Base-by-base conservation (phyloP, 2,888 invertebrate genomes). In the Agriopis marginaria region DNA sequence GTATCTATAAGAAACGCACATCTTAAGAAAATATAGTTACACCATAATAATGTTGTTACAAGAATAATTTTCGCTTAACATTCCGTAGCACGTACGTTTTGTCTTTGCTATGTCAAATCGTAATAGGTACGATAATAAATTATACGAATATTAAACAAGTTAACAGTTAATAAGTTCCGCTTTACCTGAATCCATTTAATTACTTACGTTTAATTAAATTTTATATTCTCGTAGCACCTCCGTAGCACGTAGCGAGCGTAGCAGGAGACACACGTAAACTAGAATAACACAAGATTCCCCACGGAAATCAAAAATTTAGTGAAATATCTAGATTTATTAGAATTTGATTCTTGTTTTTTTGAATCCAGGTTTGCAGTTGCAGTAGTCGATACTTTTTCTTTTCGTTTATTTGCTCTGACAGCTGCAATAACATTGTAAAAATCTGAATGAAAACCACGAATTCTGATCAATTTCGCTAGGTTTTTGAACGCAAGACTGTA, bases 191-290 rank as follows among this genome's bases (percentile, higher is more conserved):
- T 17, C 42, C 8, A 56, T 39, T n/a, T 12, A 40, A 54, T 54
- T 54, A 54, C 11, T 39, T n/a, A 51, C 51, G 39, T 54, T 54
- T 39, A 39, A 32, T 4, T 54, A 12, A 4, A 1, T 12, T 54
- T n/a, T 40, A 56, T 56, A 54, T 11, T 56, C 44, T 42, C 44
- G 56, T 56, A 56, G 59, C 63, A 63, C 32, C 44, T 63, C 32
- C 62, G 62, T 53, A 62, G n/a, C 12, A 17, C 14, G 56, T 62
- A 62, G 51, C 42, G 12, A 59, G 23, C n/a, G 62, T 23, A 12
- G 50, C 14, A 12, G 12, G 0, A 14, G 14, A 51, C 23, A 51
- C 17, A 23, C 10, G 51, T 7, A 1, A 32, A 42, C 8, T n/a
- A 47, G 47, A n/a, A 47, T n/a, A 47, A n/a, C n/a, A 47, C 11